These are phyloP conservation scores for Stenolophus ochropezus DNA, from an alignment of 2,888 invertebrate species.

Conservation along the genomic window DNA sequence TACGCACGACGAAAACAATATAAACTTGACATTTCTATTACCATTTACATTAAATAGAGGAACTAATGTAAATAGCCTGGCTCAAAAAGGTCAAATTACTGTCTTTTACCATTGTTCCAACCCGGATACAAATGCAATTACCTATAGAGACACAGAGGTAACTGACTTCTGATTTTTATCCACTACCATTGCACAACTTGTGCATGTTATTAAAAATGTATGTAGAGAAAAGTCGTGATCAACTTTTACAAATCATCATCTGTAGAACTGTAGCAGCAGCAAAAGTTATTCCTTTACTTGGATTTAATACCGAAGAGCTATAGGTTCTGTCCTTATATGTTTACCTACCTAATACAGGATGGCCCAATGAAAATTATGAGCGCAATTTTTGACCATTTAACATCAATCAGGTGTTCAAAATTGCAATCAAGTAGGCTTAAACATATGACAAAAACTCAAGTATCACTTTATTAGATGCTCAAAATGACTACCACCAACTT, in stretches of 20 bases:
- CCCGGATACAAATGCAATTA: constrained; percentile 52
- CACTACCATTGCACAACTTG: constrained; percentile 27
- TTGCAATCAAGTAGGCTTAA: too few species aligned
- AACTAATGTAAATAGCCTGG: constrained; percentile 39
- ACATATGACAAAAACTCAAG: too few species aligned
- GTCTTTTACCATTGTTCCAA: constrained; percentile 49
- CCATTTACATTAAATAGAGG: constrained; percentile 47
- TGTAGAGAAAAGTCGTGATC: constrained; percentile 29
- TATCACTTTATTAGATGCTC: too few species aligned
- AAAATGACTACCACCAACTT: too few species aligned
- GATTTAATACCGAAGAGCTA: too few species aligned
- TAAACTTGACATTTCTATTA: constrained; percentile 54
- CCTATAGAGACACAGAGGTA: constrained; percentile 23
- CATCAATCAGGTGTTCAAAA: too few species aligned
- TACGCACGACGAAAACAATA: constrained; percentile 44
- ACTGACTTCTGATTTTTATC: constrained; percentile 22
- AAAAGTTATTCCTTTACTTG: neutral
- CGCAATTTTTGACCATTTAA: too few species aligned
- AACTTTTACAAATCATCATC: constrained; percentile 50
- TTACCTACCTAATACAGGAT: too few species aligned
- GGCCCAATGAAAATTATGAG: too few species aligned
- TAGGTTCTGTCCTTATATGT: too few species aligned
- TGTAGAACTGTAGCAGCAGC: neutral
- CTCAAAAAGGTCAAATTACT: constrained; percentile 54
- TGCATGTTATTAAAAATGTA: constrained; percentile 56